These are phyloP conservation scores for Blera fallax DNA, from an alignment of 2,888 invertebrate genomes.

Conservation along the genomic window DNA sequence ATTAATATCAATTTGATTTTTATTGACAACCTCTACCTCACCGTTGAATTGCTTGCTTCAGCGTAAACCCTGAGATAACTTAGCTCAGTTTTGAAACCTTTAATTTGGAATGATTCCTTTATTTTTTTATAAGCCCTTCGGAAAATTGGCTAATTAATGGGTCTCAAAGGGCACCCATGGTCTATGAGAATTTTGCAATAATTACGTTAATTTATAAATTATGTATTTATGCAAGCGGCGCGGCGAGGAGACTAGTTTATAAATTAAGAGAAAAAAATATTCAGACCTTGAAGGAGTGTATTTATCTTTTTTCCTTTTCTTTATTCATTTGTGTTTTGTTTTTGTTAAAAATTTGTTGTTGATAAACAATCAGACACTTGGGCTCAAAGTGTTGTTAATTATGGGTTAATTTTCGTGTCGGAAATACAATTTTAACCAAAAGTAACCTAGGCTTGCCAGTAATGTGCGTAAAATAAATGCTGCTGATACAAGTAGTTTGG, in stretches of 20 bases:
- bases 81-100: neutral
- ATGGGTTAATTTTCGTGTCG: conserved; percentile 16
- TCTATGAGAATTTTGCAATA: conserved; percentile 17
- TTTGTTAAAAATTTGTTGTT: conserved; percentile 22
- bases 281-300: conserved; percentile 33
- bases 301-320: conserved; percentile 9
- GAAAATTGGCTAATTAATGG: conserved; percentile 8
- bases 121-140: neutral
- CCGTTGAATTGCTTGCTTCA: neutral
- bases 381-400: conserved; percentile 10
- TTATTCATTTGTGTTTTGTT: conserved; percentile 8
- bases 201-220: conserved; percentile 4
- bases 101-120: neutral
- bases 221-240: conserved; percentile 5
- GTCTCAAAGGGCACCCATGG: neutral
- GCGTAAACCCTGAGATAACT: neutral
- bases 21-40: neutral
- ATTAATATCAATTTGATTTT: neutral
- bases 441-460: neutral
- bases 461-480: neutral
- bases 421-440: conserved; percentile 5
- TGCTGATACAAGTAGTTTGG: neutral
- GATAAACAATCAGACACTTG: conserved; percentile 29
- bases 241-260: conserved; percentile 38
- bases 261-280: neutral